Evolutionary conservation across 2,113 vertebrate genomes (phyloP).

Genomic region (Passer domesticus): DNA sequence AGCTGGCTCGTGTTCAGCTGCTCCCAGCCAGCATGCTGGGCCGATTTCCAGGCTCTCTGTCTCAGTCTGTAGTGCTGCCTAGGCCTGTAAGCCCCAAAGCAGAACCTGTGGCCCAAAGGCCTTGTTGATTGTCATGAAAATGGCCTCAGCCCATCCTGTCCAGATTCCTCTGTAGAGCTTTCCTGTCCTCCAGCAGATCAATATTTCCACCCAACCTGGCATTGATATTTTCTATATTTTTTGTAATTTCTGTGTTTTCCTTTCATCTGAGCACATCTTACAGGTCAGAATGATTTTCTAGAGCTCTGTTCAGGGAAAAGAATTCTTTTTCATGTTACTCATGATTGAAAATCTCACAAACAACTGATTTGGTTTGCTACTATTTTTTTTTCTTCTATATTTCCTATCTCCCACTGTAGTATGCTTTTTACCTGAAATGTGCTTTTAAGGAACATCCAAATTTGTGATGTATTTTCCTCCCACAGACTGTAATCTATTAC

Average conservation of each 20-base stretch:
- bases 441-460: neutral
- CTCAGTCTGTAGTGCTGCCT: rapidly evolving
- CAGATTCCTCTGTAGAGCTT: neutral
- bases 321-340: neutral
- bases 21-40: no score
- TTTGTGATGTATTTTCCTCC: neutral
- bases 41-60: neutral
- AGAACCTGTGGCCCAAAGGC: rapidly evolving
- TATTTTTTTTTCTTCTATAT: neutral
- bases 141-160: neutral
- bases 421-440: neutral
- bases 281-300: neutral
- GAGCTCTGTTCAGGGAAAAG: neutral
- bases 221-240: neutral
- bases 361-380: neutral
- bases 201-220: no score
- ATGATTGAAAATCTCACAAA: neutral
- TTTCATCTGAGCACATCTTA: neutral
- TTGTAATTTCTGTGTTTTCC: neutral
- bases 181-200: neutral
- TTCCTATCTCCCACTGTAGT: rapidly evolving
- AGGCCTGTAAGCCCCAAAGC: rapidly evolving
- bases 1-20: neutral
- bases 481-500: neutral
- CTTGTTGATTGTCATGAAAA: neutral